Percentiles rank a stretch among this genome's conserved stretches.
Evolutionary conservation across 2,113 vertebrate genomes (phyloP).

Genomic region (Tetraodon nigroviridis): DNA sequence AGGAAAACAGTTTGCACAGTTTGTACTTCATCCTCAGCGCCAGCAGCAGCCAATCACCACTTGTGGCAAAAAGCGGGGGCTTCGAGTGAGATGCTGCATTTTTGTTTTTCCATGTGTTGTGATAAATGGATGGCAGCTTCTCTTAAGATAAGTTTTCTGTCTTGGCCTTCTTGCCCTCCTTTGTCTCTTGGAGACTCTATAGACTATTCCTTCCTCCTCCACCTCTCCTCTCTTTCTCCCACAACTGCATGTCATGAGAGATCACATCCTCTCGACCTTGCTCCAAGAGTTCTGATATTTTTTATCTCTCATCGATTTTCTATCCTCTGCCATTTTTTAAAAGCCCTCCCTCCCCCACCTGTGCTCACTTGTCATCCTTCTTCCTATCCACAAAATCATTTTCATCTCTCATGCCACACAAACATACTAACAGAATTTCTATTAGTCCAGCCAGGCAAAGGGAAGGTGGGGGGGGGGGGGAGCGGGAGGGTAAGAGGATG

Average conservation of each 20-base stretch:
- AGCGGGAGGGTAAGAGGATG: slow-evolving; percentile 17
- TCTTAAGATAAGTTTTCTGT: slow-evolving; percentile 51
- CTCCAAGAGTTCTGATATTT: slow-evolving; percentile 74
- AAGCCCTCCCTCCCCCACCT: slow-evolving; percentile 32
- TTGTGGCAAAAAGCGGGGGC: slow-evolving; percentile 27
- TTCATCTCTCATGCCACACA: slow-evolving; percentile 70
- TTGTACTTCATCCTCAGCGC: slow-evolving; percentile 26
- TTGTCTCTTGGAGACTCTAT: slow-evolving; percentile 41
- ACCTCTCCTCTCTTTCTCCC: slow-evolving; percentile 39
- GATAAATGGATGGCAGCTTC: slow-evolving; percentile 47
- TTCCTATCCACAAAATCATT: slow-evolving; percentile 64
- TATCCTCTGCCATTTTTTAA: slow-evolving; percentile 57
- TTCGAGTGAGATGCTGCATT: slow-evolving; percentile 29
- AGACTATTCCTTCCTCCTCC: slow-evolving; percentile 11
- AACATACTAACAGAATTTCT: slow-evolving; percentile 67
- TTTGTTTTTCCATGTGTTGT: slow-evolving; percentile 1
- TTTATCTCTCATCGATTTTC: slow-evolving; percentile 77
- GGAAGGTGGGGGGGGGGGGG: slow-evolving; percentile 22
- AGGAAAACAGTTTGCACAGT: slow-evolving; percentile 49
- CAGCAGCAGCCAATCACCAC: slow-evolving; percentile 39
- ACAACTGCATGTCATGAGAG: slow-evolving; percentile 66
- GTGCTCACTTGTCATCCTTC: slow-evolving; percentile 54
- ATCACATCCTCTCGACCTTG: slow-evolving; percentile 79
- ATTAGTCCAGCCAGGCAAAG: slow-evolving; percentile 58
- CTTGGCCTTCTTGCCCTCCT: slow-evolving; percentile 28